phyloP scores from a whole-genome alignment of 2,888 invertebrate species.

The Dynastes maya region DNA sequence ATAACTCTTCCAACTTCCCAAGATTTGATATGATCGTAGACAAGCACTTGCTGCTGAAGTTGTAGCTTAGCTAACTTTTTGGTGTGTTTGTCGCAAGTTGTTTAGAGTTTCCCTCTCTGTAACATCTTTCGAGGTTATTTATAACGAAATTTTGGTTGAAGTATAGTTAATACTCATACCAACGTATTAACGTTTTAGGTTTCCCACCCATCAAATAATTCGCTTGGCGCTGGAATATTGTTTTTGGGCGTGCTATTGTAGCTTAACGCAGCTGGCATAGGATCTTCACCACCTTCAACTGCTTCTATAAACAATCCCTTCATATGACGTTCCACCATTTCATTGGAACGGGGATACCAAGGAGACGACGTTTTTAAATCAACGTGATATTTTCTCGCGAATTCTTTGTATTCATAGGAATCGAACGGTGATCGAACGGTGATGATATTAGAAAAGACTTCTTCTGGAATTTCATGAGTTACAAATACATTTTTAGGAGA shows the following conservation, averaged over 20 bases:
- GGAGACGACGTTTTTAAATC: conserved; percentile 54
- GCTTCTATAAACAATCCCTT: conserved; percentile 56
- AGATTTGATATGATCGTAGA: background rate
- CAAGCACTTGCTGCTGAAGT: background rate
- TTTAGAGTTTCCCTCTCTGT: background rate
- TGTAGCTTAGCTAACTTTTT: conserved; percentile 43
- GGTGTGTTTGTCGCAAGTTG: background rate
- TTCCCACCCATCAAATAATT: conserved; percentile 58
- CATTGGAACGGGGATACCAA: conserved; percentile 55
- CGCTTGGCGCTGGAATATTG: conserved; percentile 57
- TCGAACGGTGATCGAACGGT: conserved; percentile 54
- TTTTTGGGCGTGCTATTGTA: conserved; percentile 57
- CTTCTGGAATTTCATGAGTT: conserved; percentile 55
- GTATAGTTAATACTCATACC: conserved; percentile 15
- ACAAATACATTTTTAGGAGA: conserved; percentile 56
- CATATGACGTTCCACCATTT: conserved; percentile 56
- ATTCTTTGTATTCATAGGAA: conserved; percentile 51
- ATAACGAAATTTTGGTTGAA: conserved; percentile 28
- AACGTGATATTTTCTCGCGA: conserved; percentile 53
- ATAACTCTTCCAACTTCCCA: conserved; percentile 12
- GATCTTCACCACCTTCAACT: conserved; percentile 54
- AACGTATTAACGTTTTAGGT: conserved; percentile 55
- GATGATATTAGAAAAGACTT: too few relatives aligned
- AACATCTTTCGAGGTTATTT: background rate
- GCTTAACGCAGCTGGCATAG: conserved; percentile 54